Conservation (phyloP, 2,113 vertebrate species). For the Heterocephalus glaber region DNA sequence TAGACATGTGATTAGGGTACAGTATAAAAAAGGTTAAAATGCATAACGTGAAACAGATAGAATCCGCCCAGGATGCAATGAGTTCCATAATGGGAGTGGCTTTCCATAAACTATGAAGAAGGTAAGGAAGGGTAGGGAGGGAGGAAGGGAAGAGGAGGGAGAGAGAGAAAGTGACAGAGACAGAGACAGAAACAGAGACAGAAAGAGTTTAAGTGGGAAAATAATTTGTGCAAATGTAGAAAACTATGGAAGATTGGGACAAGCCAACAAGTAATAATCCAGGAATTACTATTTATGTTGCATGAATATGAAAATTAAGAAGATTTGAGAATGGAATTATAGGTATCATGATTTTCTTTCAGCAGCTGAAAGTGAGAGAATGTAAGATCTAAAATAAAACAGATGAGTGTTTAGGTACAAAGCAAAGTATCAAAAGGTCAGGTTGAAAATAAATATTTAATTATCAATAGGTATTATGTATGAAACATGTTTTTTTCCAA, state of each 20-base stretch:
- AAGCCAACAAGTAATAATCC: neutral
- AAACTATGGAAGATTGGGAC: neutral
- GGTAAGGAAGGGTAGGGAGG: neutral
- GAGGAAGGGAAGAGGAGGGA: neutral
- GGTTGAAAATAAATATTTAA: neutral
- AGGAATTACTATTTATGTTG: neutral
- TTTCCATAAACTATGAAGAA: neutral
- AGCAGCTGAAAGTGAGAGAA: neutral
- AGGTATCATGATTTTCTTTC: neutral
- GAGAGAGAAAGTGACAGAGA: neutral
- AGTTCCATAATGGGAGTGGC: neutral
- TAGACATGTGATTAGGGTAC: accelerated
- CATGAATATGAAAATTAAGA: neutral
- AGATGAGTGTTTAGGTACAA: neutral
- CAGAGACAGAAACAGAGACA: neutral
- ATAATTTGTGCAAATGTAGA: neutral
- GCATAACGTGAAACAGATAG: neutral
- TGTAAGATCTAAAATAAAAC: neutral
- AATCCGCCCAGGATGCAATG: neutral
- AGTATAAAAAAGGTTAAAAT: neutral
- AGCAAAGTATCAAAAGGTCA: neutral
- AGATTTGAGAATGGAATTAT: neutral
- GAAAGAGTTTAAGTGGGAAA: neutral
- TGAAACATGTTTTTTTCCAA: neutral
- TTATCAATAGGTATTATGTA: neutral